Conservation (phyloP, 2,797 vertebrate species). For the Bradypodion pumilum region DNA sequence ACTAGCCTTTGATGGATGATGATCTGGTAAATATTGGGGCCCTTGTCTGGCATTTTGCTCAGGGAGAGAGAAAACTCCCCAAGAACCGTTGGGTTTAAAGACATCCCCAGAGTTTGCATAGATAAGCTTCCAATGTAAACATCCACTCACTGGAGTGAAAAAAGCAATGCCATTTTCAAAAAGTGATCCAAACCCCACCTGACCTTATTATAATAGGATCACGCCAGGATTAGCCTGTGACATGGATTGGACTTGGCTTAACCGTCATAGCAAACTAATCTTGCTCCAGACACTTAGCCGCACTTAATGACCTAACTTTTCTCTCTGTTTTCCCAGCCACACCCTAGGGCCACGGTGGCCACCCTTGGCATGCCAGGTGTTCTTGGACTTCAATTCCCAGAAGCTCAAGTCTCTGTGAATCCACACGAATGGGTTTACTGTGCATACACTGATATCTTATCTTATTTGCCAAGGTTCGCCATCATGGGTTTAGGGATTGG, state of each 20-base stretch:
- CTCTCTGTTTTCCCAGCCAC: neutral
- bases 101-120: neutral
- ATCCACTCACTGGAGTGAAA: neutral
- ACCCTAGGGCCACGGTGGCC: neutral
- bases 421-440: too few species aligned
- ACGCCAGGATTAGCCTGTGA: constrained; percentile 60
- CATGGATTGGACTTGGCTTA: constrained; percentile 38
- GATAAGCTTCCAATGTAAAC: neutral
- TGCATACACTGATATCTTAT: too few species aligned
- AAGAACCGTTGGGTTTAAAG: neutral
- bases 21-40: neutral
- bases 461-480: too few species aligned
- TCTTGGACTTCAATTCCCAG: too few species aligned
- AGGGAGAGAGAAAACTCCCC: neutral
- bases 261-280: constrained; percentile 56
- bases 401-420: too few species aligned
- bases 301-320: constrained; percentile 15
- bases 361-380: too few species aligned
- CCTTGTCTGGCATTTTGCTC: neutral
- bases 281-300: constrained; percentile 45
- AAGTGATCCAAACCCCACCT: constrained; percentile 39
- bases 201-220: constrained; percentile 69
- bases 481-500: too few species aligned
- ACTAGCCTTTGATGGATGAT: neutral
- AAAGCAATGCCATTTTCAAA: constrained; percentile 28